A percentile compares a stretch with the other conserved stretches of the same genome.
These are phyloP conservation scores for Oryzias dopingdopingensis DNA, from an alignment of 2,797 vertebrate genomes.

Conservation along the genomic window DNA sequence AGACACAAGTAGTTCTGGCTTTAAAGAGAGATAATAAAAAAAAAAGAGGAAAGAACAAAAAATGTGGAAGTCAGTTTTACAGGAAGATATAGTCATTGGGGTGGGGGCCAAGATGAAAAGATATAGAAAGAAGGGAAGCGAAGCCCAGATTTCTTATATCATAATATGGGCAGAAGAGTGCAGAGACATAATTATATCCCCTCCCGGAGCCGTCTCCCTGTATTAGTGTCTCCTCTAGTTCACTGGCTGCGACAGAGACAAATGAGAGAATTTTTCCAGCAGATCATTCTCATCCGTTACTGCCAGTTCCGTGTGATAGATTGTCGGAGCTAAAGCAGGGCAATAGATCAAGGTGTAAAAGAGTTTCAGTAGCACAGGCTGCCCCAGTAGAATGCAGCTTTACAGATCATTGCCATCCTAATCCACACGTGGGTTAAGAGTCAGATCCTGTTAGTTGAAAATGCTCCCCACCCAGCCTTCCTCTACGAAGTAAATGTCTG, in stretches of 20 bases:
- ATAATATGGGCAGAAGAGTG: slow-evolving; percentile 80
- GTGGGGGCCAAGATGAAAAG: slow-evolving; percentile 31
- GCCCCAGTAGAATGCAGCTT: slow-evolving; percentile 74
- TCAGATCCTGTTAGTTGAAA: slow-evolving; percentile 73
- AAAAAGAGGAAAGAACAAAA: slow-evolving; percentile 36
- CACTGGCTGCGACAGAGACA: slow-evolving; percentile 86
- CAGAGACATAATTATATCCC: slow-evolving; percentile 85
- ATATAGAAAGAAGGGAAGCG: slow-evolving; percentile 37
- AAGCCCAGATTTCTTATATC: slow-evolving; percentile 75
- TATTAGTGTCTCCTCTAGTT: slow-evolving; percentile 84
- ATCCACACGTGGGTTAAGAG: slow-evolving; percentile 79
- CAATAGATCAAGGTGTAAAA: slow-evolving; percentile 84
- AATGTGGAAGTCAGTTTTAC: slow-evolving; percentile 32
- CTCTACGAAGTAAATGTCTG: slow-evolving; percentile 20
- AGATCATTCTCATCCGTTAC: slow-evolving; percentile 86
- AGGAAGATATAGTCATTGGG: slow-evolving; percentile 26
- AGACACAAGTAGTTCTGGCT: not conserved
- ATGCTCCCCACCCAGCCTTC: slow-evolving; percentile 8
- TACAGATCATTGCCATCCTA: slow-evolving; percentile 81
- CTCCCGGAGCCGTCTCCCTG: slow-evolving; percentile 82
- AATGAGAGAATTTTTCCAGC: slow-evolving; percentile 86
- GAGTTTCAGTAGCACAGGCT: slow-evolving; percentile 71
- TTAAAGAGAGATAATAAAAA: slow-evolving; percentile 7
- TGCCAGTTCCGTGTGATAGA: slow-evolving; percentile 85
- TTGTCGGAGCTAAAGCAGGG: slow-evolving; percentile 75